phyloP scores from a whole-genome alignment of 2,888 invertebrate genomes.

The Tyria jacobaeae region DNA sequence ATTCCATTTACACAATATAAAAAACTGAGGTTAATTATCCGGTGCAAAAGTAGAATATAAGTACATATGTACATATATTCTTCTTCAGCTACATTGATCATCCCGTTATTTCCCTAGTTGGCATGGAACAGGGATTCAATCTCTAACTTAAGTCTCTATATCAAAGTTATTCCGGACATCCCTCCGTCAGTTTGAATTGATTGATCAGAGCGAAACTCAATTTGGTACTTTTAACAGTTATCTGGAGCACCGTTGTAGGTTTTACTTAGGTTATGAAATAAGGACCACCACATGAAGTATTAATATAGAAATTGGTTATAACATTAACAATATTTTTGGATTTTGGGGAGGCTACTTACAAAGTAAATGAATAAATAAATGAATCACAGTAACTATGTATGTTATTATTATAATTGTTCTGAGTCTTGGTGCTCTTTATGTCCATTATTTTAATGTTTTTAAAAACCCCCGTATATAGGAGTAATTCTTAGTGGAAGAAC shows the following conservation, averaged over 20 bases:
- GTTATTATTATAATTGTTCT: too few relatives aligned
- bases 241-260: background rate
- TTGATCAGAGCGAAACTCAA: constrained; percentile 1
- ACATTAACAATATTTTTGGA: too few relatives aligned
- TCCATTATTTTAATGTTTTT: too few relatives aligned
- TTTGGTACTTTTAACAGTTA: background rate
- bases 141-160: background rate
- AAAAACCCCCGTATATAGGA: too few relatives aligned
- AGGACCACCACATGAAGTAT: background rate
- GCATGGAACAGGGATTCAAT: background rate
- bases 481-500: too few relatives aligned
- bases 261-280: background rate
- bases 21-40: background rate
- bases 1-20: too few relatives aligned
- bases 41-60: background rate
- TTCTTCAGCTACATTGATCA: constrained; percentile 20
- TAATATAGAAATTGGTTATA: background rate
- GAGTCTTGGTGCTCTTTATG: too few relatives aligned
- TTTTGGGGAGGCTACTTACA: too few relatives aligned
- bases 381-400: too few relatives aligned
- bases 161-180: background rate
- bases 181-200: background rate
- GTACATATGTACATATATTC: background rate
- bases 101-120: background rate
- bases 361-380: too few relatives aligned